Evolutionary conservation across 2,797 vertebrate genomes (phyloP).

Genomic region (Phrynocephalus vlangalii): DNA sequence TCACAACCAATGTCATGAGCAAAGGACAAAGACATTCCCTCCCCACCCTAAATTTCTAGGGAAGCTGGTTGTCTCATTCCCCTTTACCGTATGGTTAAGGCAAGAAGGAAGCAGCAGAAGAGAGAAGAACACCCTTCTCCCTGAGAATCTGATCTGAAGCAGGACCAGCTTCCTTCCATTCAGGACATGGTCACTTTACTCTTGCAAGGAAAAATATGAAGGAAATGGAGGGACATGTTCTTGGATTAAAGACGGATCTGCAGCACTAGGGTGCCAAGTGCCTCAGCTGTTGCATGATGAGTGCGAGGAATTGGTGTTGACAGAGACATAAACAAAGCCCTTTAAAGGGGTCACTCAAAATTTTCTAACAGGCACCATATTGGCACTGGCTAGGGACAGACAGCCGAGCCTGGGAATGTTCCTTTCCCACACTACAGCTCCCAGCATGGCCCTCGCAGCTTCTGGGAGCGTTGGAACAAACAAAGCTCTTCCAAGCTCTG

Average conservation of each 20-base stretch:
- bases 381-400: not conserved
- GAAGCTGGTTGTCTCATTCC: not conserved
- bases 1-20: not conserved
- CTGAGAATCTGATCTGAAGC: slow-evolving; percentile 21
- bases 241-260: slow-evolving; percentile 29
- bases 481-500: not conserved
- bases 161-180: slow-evolving; percentile 1
- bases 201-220: slow-evolving; percentile 35
- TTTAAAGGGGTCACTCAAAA: slow-evolving; percentile 21
- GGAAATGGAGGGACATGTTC: slow-evolving; percentile 33
- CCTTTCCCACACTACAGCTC: not conserved
- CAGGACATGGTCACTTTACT: slow-evolving; percentile 27
- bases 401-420: not conserved
- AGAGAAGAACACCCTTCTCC: slow-evolving; percentile 1
- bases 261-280: slow-evolving; percentile 26
- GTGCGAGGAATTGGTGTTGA: slow-evolving; percentile 27
- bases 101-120: not conserved
- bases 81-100: not conserved
- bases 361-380: not conserved
- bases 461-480: not conserved
- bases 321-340: slow-evolving; percentile 29
- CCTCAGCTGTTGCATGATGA: slow-evolving; percentile 36
- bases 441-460: not conserved
- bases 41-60: not conserved
- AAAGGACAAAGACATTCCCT: not conserved